Evolutionary conservation across 2,113 vertebrate genomes (phyloP).

Genomic region (Myotis lucifugus): DNA sequence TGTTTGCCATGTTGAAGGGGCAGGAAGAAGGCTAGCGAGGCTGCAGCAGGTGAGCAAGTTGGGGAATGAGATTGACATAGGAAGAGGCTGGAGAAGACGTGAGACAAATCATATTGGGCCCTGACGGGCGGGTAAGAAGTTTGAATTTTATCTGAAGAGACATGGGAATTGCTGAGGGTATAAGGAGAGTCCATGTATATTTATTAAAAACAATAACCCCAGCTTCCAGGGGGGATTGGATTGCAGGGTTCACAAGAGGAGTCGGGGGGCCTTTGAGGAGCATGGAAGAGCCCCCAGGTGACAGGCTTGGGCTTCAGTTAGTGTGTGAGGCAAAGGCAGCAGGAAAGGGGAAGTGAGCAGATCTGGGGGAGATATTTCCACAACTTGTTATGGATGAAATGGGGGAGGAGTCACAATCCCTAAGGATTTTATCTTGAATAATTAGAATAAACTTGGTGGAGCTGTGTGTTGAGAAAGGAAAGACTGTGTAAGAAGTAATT

Average conservation of each 20-base stretch:
- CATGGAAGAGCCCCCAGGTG: too few relatives aligned
- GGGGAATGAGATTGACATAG: neutral
- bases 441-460: too few relatives aligned
- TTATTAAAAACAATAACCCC: neutral
- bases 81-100: neutral
- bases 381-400: too few relatives aligned
- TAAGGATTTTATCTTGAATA: neutral
- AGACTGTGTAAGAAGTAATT: too few relatives aligned
- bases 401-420: neutral
- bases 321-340: neutral
- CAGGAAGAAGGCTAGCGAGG: neutral
- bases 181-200: neutral
- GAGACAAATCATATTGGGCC: neutral
- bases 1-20: neutral
- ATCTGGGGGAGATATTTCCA: neutral
- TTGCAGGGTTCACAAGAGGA: neutral
- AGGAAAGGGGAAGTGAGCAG: neutral
- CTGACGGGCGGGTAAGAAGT: neutral
- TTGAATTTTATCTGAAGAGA: neutral
- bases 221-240: neutral
- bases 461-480: too few relatives aligned
- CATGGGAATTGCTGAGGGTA: neutral
- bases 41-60: neutral
- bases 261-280: too few relatives aligned
- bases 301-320: neutral